Conservation (phyloP, 2,888 invertebrate species). For the Conchocele bisecta region DNA sequence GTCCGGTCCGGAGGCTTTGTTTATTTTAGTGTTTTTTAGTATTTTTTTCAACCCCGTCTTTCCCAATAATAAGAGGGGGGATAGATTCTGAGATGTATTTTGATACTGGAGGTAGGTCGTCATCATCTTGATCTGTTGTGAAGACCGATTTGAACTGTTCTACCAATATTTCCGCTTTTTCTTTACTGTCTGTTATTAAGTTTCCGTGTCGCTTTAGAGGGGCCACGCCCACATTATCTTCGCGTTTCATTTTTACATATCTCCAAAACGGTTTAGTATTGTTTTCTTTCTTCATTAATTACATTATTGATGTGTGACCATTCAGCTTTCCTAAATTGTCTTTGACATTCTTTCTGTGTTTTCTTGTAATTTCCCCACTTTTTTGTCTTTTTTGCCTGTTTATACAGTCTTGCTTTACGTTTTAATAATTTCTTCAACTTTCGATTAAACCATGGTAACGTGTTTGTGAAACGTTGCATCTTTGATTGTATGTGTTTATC, state of each 20-base stretch:
- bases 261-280: constrained; percentile 47
- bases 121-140: constrained; percentile 23
- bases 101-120: not conserved
- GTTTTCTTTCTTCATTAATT: constrained; percentile 38
- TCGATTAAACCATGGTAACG: constrained; percentile 24
- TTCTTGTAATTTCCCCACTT: constrained; percentile 31
- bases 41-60: constrained; percentile 36
- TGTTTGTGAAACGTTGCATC: constrained; percentile 5
- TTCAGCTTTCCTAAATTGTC: constrained; percentile 22
- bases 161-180: constrained; percentile 35
- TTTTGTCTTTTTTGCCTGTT: constrained; percentile 31
- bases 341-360: constrained; percentile 29
- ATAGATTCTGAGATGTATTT: constrained; percentile 4
- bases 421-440: constrained; percentile 10
- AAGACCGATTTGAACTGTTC: constrained; percentile 39
- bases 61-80: constrained; percentile 8
- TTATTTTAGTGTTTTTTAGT: no score
- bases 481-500: constrained; percentile 10
- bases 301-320: constrained; percentile 24
- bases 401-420: constrained; percentile 36
- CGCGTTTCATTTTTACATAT: constrained; percentile 19
- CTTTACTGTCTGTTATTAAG: constrained; percentile 33
- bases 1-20: constrained; percentile 45
- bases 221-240: constrained; percentile 18
- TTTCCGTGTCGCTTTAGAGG: constrained; percentile 11